phyloP scores from a whole-genome alignment of 2,888 invertebrate species.

The Caenorhabditis panamensis region DNA sequence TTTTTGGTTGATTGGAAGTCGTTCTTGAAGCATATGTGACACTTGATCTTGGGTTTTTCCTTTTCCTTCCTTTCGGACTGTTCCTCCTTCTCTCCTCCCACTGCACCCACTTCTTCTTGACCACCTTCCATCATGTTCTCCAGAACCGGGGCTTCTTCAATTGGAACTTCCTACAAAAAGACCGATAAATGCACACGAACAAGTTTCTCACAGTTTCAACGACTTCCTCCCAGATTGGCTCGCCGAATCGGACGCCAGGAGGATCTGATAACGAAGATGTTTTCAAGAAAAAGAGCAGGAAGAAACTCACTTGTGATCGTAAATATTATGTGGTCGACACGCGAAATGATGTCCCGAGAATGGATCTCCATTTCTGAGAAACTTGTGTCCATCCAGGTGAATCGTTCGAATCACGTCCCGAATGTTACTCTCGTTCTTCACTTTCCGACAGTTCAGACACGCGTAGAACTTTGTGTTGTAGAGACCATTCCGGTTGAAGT shows the following conservation, averaged over 20 bases:
- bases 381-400: slow-evolving; percentile 61
- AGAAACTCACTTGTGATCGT: slow-evolving; percentile 46
- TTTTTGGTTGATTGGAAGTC: slow-evolving; percentile 31
- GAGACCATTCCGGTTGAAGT: slow-evolving; percentile 64
- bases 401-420: slow-evolving; percentile 71
- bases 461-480: slow-evolving; percentile 67
- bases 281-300: neutral
- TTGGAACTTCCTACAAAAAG: neutral
- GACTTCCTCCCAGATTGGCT: slow-evolving; percentile 34
- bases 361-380: slow-evolving; percentile 67
- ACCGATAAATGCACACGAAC: neutral
- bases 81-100: neutral
- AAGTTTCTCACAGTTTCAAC: slow-evolving; percentile 29
- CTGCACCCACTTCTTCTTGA: neutral
- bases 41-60: slow-evolving; percentile 36
- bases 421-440: slow-evolving; percentile 64
- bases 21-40: slow-evolving; percentile 56
- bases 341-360: slow-evolving; percentile 69
- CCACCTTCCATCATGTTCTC: neutral
- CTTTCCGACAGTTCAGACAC: slow-evolving; percentile 68
- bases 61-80: neutral
- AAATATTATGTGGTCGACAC: slow-evolving; percentile 62
- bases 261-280: slow-evolving; percentile 14
- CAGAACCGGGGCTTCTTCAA: slow-evolving; percentile 6
- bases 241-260: slow-evolving; percentile 29